These are phyloP conservation scores for Rhinopomastus cyanomelas DNA, from an alignment of 2,113 vertebrate genomes.

Conservation along the genomic window DNA sequence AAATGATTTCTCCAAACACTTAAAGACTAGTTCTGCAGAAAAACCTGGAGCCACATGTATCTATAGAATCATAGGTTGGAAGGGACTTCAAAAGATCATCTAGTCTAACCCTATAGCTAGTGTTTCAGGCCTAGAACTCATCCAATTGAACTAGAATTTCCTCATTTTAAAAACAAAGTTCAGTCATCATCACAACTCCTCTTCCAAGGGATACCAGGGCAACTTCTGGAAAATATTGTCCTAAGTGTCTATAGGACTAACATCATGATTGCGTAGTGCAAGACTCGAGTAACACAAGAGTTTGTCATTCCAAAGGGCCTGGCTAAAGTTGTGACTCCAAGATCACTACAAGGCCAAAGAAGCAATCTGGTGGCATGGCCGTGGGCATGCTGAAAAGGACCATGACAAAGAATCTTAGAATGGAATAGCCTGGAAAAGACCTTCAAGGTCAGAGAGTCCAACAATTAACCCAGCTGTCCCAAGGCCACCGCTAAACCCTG, in stretches of 20 bases:
- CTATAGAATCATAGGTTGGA: no score
- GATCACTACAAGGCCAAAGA: neutral
- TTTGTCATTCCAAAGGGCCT: neutral
- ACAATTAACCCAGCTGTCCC: no score
- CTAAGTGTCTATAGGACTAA: neutral
- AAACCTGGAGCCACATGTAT: neutral
- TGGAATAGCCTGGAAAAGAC: no score
- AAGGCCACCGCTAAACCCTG: no score
- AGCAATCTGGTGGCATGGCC: neutral
- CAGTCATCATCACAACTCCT: neutral
- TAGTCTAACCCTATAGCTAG: no score
- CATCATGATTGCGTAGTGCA: neutral
- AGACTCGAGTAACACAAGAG: neutral
- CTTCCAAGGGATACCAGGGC: neutral
- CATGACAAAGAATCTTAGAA: no score
- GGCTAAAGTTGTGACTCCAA: rapidly evolving
- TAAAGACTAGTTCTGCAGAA: neutral
- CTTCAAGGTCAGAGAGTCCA: no score
- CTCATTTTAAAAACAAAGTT: neutral
- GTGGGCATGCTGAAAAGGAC: neutral
- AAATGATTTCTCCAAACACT: neutral
- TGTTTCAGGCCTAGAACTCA: neutral
- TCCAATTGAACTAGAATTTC: neutral
- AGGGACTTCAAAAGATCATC: no score
- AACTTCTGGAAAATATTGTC: neutral